Base-by-base conservation (phyloP, 2,113 vertebrate species). In the Serilophus lunatus region DNA sequence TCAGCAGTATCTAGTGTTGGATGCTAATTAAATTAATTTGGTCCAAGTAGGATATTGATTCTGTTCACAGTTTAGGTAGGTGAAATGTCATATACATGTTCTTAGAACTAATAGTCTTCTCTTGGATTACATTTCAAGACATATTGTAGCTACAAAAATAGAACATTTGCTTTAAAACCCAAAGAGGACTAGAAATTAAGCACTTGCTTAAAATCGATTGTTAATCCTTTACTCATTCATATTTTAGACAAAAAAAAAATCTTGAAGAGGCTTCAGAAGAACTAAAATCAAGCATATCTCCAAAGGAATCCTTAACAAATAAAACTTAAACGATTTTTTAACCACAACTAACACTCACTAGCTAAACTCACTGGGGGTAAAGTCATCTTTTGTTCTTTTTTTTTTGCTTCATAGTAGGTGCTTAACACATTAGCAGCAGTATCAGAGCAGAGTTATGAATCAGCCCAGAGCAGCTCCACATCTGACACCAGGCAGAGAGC, bases 401-500 rank as follows among this genome's bases (percentile, higher is more conserved):
- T 50, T 54, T 65, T 61, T 3, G 2, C 29, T 68, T 53, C 45
- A 23, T 0, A 40, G 23, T 1, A 44, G 77, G 44, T 11, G 13
- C 35, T 14, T 47, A 69, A 64, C 35, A 0, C 42, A 51, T 1
- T 5, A 38, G 54, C 18, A 35, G 70, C 70, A 15, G 3, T 2
- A 33, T 6, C 35, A 17, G 75, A 59, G 50, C 33, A 77, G 63
- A 51, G 54, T 7, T 25, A 8, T 2, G 47, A 24, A 11, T 4
- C 60, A 59, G 54, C 50, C 17, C 31, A 7, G 45, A 68, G 72
- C 54, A 64, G 59, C n/a, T 44, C 19, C 47, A 16, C 12, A 4
- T 1, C 72, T 4, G 31, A 28, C 0, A 0, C 33, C 35, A 16
- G 33, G n/a, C 79, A 63, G 56, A 26, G 26, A 49, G n/a, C 11